Conservation (phyloP, 2,888 invertebrate genomes). For the Cryptophagus acutangulus region DNA sequence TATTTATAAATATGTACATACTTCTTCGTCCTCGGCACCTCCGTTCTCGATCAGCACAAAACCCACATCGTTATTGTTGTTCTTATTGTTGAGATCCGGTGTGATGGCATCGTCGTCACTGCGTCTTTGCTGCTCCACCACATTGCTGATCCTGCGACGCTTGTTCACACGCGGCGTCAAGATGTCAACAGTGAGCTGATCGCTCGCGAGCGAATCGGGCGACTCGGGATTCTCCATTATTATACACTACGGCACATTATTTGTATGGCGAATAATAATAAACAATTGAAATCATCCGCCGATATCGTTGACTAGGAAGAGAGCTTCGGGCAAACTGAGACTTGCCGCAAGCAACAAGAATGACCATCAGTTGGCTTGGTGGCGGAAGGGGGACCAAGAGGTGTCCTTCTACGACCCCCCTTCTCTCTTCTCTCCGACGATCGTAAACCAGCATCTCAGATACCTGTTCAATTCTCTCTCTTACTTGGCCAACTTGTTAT, state of each 20-base stretch:
- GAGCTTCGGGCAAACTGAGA: conserved; percentile 45
- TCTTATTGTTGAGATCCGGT: conserved; percentile 38
- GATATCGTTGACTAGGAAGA: conserved; percentile 45
- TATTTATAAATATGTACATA: conserved; percentile 30
- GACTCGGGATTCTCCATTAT: conserved; percentile 46
- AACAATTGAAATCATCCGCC: no score
- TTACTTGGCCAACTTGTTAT: conserved; percentile 40
- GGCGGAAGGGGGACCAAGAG: conserved; percentile 4
- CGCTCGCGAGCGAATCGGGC: conserved; percentile 46
- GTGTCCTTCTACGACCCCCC: conserved; percentile 14
- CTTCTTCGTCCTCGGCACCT: conserved; percentile 43
- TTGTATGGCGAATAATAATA: conserved; percentile 35
- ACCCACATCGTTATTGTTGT: conserved; percentile 48
- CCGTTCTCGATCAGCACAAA: conserved; percentile 47
- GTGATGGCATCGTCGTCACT: conserved; percentile 27
- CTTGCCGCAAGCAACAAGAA: conserved; percentile 46
- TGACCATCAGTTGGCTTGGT: conserved; percentile 31
- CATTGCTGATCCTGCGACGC: conserved; percentile 35
- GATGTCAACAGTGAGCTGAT: conserved; percentile 45
- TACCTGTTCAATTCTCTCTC: conserved; percentile 41
- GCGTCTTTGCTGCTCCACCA: conserved; percentile 28
- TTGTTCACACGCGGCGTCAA: conserved; percentile 42
- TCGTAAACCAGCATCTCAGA: no score
- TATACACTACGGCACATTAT: conserved; percentile 31
- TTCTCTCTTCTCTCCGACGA: no score